Evolutionary conservation across 2,888 invertebrate species (phyloP).

Genomic region (Argyresthia albistria): DNA sequence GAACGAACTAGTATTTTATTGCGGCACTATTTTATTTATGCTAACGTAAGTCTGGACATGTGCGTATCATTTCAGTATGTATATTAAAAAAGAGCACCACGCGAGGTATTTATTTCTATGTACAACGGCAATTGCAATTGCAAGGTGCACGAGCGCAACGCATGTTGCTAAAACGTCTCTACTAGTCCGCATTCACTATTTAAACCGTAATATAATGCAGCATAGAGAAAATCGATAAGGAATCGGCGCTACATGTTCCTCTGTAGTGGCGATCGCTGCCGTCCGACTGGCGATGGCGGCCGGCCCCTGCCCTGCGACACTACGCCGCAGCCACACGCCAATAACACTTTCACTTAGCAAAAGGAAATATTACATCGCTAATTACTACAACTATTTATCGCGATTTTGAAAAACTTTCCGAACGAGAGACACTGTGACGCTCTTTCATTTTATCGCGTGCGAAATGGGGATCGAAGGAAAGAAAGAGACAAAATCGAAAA

Average conservation of each 20-base stretch:
- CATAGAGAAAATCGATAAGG: slow-evolving; percentile 69
- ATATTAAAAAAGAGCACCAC: background rate
- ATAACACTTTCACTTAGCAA: slow-evolving; percentile 7
- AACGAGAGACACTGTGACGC: background rate
- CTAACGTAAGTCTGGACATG: background rate
- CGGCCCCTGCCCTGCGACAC: background rate
- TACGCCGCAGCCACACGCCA: background rate
- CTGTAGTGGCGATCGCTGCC: slow-evolving; percentile 18
- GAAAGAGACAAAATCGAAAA: slow-evolving; percentile 42
- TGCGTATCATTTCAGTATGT: background rate
- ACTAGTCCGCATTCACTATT: slow-evolving; percentile 55
- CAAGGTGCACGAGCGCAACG: slow-evolving; percentile 26
- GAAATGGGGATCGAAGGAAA: slow-evolving; percentile 14
- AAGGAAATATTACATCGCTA: background rate
- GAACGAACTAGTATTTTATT: background rate
- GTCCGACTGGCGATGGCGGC: background rate
- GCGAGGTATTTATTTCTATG: background rate
- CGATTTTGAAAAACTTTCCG: background rate
- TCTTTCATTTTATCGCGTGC: background rate
- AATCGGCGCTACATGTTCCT: slow-evolving; percentile 52
- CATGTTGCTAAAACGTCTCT: slow-evolving; percentile 43
- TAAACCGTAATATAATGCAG: slow-evolving; percentile 63
- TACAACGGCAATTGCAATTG: background rate
- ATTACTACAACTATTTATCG: background rate
- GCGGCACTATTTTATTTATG: background rate